Evolutionary conservation across 1,140 invertebrate species (phyloP).

Genomic region (Ylistrum balloti): DNA sequence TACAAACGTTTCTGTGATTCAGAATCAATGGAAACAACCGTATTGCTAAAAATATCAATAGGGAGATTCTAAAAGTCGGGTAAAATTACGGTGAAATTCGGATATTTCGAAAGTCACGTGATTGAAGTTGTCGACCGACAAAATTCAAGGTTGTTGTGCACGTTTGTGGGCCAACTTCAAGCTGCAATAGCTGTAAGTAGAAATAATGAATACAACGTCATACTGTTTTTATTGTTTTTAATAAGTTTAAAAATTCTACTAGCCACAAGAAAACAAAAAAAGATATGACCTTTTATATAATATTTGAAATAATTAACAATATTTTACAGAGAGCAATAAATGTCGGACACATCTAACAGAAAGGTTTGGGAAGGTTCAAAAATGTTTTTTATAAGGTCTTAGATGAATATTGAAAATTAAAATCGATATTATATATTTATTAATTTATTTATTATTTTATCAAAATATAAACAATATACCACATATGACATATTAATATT

Average conservation of each 20-base stretch:
- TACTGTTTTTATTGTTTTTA: not conserved
- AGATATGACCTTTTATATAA: not conserved
- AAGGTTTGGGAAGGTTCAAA: not conserved
- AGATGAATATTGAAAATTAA: not conserved
- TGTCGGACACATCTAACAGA: not conserved
- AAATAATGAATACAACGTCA: not conserved
- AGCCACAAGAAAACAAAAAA: too few relatives aligned
- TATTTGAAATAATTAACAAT: not conserved
- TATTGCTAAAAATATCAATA: too few relatives aligned
- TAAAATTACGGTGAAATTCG: not conserved
- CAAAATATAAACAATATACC: not conserved
- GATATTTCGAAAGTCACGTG: not conserved
- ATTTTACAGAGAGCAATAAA: not conserved
- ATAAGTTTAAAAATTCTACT: too few relatives aligned
- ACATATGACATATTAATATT: too few relatives aligned
- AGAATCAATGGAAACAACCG: not conserved
- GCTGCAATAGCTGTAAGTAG: too few relatives aligned
- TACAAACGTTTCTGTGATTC: not conserved
- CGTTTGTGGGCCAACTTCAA: too few relatives aligned
- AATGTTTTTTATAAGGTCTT: too few relatives aligned
- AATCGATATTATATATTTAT: not conserved
- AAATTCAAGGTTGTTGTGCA: not conserved
- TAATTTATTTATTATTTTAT: not conserved
- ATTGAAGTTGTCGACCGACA: not conserved
- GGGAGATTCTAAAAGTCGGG: not conserved